Evolutionary conservation across 2,888 invertebrate genomes (phyloP).

Genomic region (Netelia melanura): DNA sequence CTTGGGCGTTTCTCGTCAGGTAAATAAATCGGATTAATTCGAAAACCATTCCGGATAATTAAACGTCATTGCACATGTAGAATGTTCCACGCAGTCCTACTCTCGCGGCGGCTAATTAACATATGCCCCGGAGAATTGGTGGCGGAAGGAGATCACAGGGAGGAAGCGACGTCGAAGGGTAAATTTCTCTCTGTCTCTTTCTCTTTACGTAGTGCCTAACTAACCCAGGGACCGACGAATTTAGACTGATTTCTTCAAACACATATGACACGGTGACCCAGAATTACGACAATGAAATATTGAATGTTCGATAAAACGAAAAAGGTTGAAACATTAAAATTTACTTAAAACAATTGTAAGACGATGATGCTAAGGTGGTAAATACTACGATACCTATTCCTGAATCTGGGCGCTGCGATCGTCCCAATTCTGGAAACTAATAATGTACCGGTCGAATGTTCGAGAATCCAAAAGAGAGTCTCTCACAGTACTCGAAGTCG

Average conservation of each 20-base stretch:
- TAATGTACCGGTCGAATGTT: too few species aligned
- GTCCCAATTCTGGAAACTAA: too few species aligned
- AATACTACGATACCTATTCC: too few species aligned
- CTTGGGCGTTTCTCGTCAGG: slow-evolving; percentile 46
- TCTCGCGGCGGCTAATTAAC: slow-evolving; percentile 69
- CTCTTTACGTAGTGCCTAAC: slow-evolving; percentile 31
- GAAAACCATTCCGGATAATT: slow-evolving; percentile 74
- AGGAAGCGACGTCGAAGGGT: slow-evolving; percentile 6
- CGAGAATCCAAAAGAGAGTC: too few species aligned
- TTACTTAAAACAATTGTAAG: too few species aligned
- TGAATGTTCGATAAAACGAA: not conserved
- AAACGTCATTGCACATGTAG: slow-evolving; percentile 69
- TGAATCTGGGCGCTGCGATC: too few species aligned
- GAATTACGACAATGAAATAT: slow-evolving; percentile 9
- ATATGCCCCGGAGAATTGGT: slow-evolving; percentile 60
- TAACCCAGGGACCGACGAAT: slow-evolving; percentile 45
- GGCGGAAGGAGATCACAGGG: slow-evolving; percentile 23
- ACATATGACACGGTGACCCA: slow-evolving; percentile 11
- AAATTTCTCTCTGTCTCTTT: slow-evolving; percentile 7
- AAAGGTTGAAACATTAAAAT: not conserved
- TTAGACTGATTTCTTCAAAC: slow-evolving; percentile 54
- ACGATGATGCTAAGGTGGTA: too few species aligned
- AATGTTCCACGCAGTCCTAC: slow-evolving; percentile 51
- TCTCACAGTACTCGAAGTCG: too few species aligned
- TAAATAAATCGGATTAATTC: slow-evolving; percentile 75